phyloP scores from a whole-genome alignment of 2,797 vertebrate genomes.

The Triplophysa bombifrons region DNA sequence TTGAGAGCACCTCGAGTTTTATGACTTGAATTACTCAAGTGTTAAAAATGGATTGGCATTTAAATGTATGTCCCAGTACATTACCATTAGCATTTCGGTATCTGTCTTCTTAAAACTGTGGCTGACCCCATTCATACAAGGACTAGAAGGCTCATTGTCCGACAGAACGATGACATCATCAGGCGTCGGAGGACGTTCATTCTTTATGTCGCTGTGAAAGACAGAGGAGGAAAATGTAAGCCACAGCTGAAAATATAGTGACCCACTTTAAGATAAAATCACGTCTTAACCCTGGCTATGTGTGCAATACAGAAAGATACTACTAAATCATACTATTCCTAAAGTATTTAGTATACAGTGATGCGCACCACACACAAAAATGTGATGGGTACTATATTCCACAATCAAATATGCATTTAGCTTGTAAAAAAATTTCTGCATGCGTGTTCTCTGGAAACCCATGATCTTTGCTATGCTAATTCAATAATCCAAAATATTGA shows the following conservation, averaged over 20 bases:
- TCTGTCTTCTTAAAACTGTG: conserved; percentile 84
- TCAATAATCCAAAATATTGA: background rate
- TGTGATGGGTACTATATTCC: background rate
- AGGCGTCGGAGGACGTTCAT: conserved; percentile 85
- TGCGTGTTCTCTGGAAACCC: no score
- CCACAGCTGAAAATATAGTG: background rate
- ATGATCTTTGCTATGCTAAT: no score
- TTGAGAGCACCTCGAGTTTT: background rate
- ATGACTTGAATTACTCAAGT: background rate
- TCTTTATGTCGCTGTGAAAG: conserved; percentile 81
- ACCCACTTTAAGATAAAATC: background rate
- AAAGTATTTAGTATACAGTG: background rate
- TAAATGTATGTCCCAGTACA: background rate
- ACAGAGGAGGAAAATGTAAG: background rate
- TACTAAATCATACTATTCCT: background rate
- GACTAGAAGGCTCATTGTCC: conserved; percentile 92
- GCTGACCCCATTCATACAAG: conserved; percentile 85
- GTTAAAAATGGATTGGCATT: background rate
- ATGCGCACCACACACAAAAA: background rate
- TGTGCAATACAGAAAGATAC: background rate
- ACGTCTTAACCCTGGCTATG: background rate
- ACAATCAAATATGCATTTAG: background rate
- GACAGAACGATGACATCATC: conserved; percentile 96
- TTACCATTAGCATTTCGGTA: conserved; percentile 91
- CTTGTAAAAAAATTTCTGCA: no score